Evolutionary conservation across 2,797 vertebrate species (phyloP).

Genomic region (Danio kyathit): DNA sequence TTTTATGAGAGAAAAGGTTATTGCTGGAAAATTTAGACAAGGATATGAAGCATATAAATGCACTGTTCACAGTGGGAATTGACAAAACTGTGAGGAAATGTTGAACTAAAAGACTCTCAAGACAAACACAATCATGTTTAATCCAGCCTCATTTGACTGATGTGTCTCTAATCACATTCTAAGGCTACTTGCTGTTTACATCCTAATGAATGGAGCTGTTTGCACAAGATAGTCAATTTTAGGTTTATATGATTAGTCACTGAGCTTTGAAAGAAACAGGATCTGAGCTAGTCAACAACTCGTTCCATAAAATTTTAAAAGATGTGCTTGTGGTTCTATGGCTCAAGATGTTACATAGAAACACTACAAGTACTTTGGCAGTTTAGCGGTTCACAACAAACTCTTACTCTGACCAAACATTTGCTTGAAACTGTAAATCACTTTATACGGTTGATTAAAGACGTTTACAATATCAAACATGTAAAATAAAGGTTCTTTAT

Average conservation of each 20-base stretch:
- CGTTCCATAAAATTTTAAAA: constrained; percentile 8
- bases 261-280: constrained; percentile 11
- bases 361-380: background rate
- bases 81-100: too few relatives aligned
- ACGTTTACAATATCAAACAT: too few relatives aligned
- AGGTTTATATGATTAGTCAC: constrained; percentile 5
- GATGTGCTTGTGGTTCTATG: background rate
- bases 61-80: background rate
- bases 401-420: background rate
- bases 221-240: background rate
- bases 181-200: background rate
- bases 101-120: constrained; percentile 22
- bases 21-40: constrained; percentile 45
- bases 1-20: constrained; percentile 36
- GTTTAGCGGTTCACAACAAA: background rate
- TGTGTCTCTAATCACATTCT: background rate
- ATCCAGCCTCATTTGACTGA: background rate
- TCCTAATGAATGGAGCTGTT: background rate
- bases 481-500: too few relatives aligned
- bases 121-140: constrained; percentile 17
- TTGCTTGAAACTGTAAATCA: background rate
- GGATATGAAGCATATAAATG: constrained; percentile 19
- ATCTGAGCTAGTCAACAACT: constrained; percentile 19
- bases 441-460: too few relatives aligned
- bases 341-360: constrained; percentile 9